Conservation (phyloP, 2,797 vertebrate species). For the Spinus olivaceus region DNA sequence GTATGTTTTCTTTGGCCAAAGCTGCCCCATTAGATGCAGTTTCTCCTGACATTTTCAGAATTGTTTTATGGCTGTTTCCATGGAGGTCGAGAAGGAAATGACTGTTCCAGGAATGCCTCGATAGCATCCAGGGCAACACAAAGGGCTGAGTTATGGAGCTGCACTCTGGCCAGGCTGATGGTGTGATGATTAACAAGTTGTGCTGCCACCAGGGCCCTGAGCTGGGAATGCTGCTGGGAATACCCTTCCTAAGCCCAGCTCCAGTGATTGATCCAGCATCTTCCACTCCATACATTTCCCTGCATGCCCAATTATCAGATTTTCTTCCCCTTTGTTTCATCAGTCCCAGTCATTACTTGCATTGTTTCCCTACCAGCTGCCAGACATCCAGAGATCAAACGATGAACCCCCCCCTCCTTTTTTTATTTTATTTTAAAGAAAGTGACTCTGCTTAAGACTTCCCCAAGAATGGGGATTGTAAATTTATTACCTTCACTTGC, state of each 20-base stretch:
- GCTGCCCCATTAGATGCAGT: constrained; percentile 67
- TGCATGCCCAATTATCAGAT: neutral
- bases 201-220: constrained; percentile 39
- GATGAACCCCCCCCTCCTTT: rapidly evolving
- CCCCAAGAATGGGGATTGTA: neutral
- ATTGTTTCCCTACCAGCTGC: neutral
- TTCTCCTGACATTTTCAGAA: constrained; percentile 74
- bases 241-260: neutral
- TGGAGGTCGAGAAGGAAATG: constrained; percentile 76
- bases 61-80: constrained; percentile 74
- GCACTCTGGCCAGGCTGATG: constrained; percentile 40
- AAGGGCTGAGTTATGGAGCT: constrained; percentile 59
- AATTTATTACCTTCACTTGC: constrained; percentile 61
- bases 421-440: neutral
- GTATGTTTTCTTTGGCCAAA: constrained; percentile 77
- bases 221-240: constrained; percentile 55
- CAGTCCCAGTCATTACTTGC: neutral
- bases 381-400: constrained; percentile 23
- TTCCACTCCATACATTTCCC: neutral
- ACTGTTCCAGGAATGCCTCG: constrained; percentile 72
- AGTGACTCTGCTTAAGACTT: neutral
- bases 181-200: constrained; percentile 70
- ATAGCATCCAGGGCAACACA: constrained; percentile 59
- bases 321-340: constrained; percentile 6
- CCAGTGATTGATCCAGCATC: neutral